A percentile compares a stretch with the other conserved stretches of the same genome.
phyloP scores from a whole-genome alignment of 2,888 invertebrate species.

The Philhelius pedissequus region DNA sequence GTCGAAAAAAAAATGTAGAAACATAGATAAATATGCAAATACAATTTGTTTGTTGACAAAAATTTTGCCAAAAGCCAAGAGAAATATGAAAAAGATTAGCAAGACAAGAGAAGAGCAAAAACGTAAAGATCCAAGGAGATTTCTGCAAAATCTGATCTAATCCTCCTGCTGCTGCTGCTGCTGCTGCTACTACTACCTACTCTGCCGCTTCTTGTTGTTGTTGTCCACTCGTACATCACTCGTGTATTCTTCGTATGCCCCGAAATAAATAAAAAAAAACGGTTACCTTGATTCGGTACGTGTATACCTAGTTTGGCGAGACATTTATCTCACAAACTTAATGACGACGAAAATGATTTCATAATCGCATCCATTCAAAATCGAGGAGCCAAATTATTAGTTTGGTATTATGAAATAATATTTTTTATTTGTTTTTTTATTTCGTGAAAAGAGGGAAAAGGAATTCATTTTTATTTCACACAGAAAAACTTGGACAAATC shows the following conservation, averaged over 20 bases:
- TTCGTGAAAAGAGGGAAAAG: too few relatives aligned
- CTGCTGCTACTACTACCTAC: too few relatives aligned
- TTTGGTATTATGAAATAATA: conserved; percentile 5
- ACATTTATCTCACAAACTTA: conserved; percentile 10
- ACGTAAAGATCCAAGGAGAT: conserved; percentile 2
- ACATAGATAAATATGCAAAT: conserved; percentile 4
- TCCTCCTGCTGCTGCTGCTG: neutral
- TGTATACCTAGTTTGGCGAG: conserved; percentile 23
- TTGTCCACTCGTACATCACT: neutral
- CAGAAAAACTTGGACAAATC: conserved; percentile 59
- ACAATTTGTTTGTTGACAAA: conserved; percentile 38
- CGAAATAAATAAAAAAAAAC: neutral
- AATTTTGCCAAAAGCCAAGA: conserved; percentile 9
- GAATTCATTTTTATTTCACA: conserved; percentile 7
- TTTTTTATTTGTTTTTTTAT: neutral
- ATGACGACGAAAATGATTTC: conserved; percentile 43
- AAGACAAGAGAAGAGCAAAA: neutral
- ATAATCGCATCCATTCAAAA: conserved; percentile 38
- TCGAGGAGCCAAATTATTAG: conserved; percentile 3
- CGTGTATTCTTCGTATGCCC: neutral
- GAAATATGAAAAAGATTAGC: conserved; percentile 24
- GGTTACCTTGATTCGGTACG: conserved; percentile 50
- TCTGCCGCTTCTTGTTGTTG: neutral
- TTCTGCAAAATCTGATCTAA: conserved; percentile 15
- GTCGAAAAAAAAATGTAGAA: neutral